phyloP scores from a whole-genome alignment of 2,797 vertebrate genomes.

The Rhinophrynus dorsalis region DNA sequence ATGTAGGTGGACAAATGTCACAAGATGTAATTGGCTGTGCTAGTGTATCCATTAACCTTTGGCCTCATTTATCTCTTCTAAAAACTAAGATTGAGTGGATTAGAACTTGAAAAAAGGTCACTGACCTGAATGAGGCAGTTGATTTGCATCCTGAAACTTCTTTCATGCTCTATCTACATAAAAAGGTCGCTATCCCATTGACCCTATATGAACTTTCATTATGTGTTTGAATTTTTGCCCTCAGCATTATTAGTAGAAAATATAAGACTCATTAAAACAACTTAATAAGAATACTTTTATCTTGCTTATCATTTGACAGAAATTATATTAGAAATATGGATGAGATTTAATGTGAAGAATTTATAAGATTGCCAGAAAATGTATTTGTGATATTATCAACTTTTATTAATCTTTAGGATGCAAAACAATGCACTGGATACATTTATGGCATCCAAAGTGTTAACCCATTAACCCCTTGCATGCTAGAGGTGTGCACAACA shows the following conservation, averaged over 20 bases:
- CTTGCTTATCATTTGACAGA: no score
- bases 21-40: not conserved
- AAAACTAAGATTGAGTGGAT: not conserved
- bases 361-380: no score
- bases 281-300: no score
- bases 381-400: no score
- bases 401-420: no score
- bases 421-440: no score
- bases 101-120: not conserved
- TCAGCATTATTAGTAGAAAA: slow-evolving; percentile 7
- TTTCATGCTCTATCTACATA: slow-evolving; percentile 15
- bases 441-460: no score
- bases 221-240: slow-evolving; percentile 15
- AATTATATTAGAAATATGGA: no score
- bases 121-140: not conserved
- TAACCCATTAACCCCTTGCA: no score
- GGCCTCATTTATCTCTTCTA: not conserved
- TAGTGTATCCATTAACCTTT: not conserved
- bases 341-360: no score
- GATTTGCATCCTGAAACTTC: not conserved
- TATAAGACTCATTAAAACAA: slow-evolving; percentile 3
- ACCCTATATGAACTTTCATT: slow-evolving; percentile 17
- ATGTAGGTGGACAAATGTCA: not conserved
- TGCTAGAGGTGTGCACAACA: no score
- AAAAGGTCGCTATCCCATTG: slow-evolving; percentile 6